Percentiles rank a stretch among this genome's conserved stretches.
These are phyloP conservation scores for Drosophila kikkawai DNA, from an alignment of 1,140 invertebrate genomes.

Conservation along the genomic window DNA sequence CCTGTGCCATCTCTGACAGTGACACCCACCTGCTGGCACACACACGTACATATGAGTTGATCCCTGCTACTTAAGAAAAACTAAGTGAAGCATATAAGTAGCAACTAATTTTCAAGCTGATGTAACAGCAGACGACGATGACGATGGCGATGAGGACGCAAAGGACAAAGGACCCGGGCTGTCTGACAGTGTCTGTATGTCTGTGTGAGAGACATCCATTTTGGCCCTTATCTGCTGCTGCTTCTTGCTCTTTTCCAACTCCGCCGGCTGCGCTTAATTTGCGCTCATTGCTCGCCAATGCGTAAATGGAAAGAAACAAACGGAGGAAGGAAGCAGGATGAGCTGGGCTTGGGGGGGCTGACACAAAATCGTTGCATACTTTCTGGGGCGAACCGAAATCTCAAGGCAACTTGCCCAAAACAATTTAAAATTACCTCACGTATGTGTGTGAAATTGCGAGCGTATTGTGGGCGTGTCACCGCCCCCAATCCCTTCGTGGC, in stretches of 20 bases:
- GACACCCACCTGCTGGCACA: conserved; percentile 42
- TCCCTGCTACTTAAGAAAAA: conserved; percentile 81
- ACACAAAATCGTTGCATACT: conserved; percentile 60
- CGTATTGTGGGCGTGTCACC: conserved; percentile 74
- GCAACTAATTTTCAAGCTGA: conserved; percentile 82
- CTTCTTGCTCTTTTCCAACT: conserved; percentile 32
- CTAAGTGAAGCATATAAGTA: conserved; percentile 83
- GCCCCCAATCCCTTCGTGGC: conserved; percentile 13
- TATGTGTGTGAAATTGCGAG: conserved; percentile 79
- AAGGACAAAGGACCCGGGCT: conserved; percentile 46
- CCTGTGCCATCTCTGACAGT: conserved; percentile 12
- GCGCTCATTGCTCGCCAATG: conserved; percentile 68
- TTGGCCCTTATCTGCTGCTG: conserved; percentile 18
- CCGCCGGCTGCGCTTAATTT: conserved; percentile 73
- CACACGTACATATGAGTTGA: conserved; percentile 57
- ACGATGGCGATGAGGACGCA: conserved; percentile 10
- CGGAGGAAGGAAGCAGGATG: conserved; percentile 17
- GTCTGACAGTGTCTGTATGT: conserved; percentile 15
- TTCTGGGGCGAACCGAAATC: conserved; percentile 42
- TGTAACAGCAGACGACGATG: conserved; percentile 65
- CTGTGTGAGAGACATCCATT: conserved; percentile 21
- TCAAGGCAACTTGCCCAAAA: conserved; percentile 66
- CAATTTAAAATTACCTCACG: conserved; percentile 82
- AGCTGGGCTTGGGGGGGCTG: conserved; percentile 4
- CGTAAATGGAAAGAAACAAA: conserved; percentile 71